phyloP scores from a whole-genome alignment of 2,797 vertebrate genomes.

The Cyclopterus lumpus region DNA sequence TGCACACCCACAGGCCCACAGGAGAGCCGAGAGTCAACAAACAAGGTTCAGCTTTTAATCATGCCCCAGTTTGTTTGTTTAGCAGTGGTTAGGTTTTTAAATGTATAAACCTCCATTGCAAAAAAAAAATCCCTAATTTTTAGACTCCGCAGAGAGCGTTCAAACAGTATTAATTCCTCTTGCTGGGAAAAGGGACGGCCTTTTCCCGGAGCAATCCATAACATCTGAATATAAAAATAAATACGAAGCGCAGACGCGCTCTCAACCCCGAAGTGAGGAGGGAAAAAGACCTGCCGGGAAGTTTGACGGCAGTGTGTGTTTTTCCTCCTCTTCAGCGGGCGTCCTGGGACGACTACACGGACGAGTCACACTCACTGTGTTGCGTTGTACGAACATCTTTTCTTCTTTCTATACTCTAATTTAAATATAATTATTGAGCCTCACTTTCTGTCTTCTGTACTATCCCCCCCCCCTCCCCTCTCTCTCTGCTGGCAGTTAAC shows the following conservation, averaged over 20 bases:
- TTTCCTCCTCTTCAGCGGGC: constrained; percentile 62
- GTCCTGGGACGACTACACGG: constrained; percentile 39
- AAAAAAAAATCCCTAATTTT: constrained; percentile 68
- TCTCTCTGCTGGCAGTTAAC: constrained; percentile 77
- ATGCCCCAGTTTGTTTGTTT: constrained; percentile 66
- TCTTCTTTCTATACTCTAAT: constrained; percentile 7
- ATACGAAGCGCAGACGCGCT: constrained; percentile 65
- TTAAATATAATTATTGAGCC: constrained; percentile 21
- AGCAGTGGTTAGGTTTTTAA: constrained; percentile 62
- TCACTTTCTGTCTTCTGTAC: constrained; percentile 43
- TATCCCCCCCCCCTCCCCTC: constrained; percentile 27
- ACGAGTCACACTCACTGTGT: constrained; percentile 9
- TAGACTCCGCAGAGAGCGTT: constrained; percentile 69
- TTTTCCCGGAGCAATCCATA: constrained; percentile 83
- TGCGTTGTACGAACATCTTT: constrained; percentile 12
- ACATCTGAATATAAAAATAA: constrained; percentile 85
- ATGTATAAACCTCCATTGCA: constrained; percentile 61
- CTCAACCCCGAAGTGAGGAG: constrained; percentile 66
- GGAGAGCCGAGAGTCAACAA: constrained; percentile 61
- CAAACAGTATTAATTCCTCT: constrained; percentile 80
- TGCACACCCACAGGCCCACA: constrained; percentile 49
- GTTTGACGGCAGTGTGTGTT: constrained; percentile 70
- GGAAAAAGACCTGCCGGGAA: constrained; percentile 66
- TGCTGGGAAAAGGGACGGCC: constrained; percentile 78
- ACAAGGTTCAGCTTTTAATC: constrained; percentile 64